Evolutionary conservation across 2,113 vertebrate genomes (phyloP).

Genomic region (Larimichthys polyactis): DNA sequence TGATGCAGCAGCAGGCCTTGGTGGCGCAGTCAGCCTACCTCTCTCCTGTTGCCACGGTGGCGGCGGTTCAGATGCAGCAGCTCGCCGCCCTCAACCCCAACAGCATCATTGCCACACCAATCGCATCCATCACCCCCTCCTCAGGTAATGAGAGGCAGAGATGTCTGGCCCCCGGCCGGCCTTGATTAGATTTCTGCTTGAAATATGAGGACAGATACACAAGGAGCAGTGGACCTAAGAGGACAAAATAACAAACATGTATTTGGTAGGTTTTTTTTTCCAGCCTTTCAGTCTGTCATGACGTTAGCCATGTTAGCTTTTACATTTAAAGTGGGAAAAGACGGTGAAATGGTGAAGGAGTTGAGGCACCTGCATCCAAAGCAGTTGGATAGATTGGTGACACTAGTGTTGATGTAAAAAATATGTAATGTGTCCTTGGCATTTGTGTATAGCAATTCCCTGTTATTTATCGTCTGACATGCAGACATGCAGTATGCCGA

Average conservation of each 20-base stretch:
- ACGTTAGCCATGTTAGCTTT: conserved; percentile 13
- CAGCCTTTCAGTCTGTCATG: conserved; percentile 11
- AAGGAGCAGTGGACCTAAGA: conserved; percentile 56
- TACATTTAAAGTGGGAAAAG: conserved; percentile 5
- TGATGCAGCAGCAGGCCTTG: conserved; percentile 97
- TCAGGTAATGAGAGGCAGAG: conserved; percentile 87
- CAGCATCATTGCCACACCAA: conserved; percentile 92
- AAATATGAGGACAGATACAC: conserved; percentile 71
- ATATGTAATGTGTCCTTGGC: neutral
- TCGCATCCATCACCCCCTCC: conserved; percentile 92
- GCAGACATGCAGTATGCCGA: too few relatives aligned
- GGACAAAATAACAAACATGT: conserved; percentile 57
- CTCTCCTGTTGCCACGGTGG: conserved; percentile 95
- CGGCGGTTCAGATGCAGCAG: conserved; percentile 95
- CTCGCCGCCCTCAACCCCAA: conserved; percentile 93
- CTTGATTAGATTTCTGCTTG: conserved; percentile 73
- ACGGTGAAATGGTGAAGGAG: neutral
- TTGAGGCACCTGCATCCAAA: neutral
- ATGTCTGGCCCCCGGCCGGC: conserved; percentile 51
- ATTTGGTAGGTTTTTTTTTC: conserved; percentile 5
- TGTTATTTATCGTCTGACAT: too few relatives aligned
- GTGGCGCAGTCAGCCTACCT: conserved; percentile 97
- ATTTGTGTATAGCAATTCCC: too few relatives aligned
- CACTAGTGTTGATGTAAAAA: neutral
- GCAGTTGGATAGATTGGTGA: neutral